A percentile compares a stretch with the other conserved stretches of the same genome.
These are phyloP conservation scores for Yponomeuta plumbellus DNA, from an alignment of 2,888 invertebrate genomes.

Conservation along the genomic window DNA sequence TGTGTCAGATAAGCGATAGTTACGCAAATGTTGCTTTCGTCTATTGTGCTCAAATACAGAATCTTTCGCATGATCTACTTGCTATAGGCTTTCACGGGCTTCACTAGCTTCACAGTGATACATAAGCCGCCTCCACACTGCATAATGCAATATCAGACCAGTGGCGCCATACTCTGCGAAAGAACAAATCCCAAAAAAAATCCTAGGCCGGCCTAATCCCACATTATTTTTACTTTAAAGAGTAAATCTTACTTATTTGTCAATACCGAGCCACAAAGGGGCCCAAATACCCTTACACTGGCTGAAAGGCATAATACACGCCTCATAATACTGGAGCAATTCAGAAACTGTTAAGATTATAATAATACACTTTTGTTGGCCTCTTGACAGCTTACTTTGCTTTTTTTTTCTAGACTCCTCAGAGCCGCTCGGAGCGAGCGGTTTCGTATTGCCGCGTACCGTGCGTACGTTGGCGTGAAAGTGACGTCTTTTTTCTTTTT, in stretches of 20 bases:
- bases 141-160: conserved; percentile 61
- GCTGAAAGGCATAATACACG: conserved; percentile 70
- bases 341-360: conserved; percentile 73
- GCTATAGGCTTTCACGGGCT: conserved; percentile 34
- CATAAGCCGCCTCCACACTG: conserved; percentile 37
- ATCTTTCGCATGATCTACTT: conserved; percentile 40
- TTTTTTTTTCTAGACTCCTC: conserved; percentile 40
- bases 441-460: conserved; percentile 54
- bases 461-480: conserved; percentile 43
- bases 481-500: conserved; percentile 49
- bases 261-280: conserved; percentile 74
- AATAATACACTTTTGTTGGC: conserved; percentile 71
- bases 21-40: conserved; percentile 54
- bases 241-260: conserved; percentile 75
- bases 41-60: conserved; percentile 34
- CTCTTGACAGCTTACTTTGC: conserved; percentile 63
- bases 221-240: conserved; percentile 63
- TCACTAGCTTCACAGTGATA: conserved; percentile 39
- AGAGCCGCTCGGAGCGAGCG: conserved; percentile 20
- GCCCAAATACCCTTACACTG: conserved; percentile 71
- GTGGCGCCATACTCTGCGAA: conserved; percentile 60
- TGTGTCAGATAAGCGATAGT: conserved; percentile 30
- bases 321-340: conserved; percentile 71
- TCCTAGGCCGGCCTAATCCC: conserved; percentile 60
- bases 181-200: conserved; percentile 41